Conservation (phyloP, 53 echinoderm and acorn worm genomes). For the Zoroaster sp. region DNA sequence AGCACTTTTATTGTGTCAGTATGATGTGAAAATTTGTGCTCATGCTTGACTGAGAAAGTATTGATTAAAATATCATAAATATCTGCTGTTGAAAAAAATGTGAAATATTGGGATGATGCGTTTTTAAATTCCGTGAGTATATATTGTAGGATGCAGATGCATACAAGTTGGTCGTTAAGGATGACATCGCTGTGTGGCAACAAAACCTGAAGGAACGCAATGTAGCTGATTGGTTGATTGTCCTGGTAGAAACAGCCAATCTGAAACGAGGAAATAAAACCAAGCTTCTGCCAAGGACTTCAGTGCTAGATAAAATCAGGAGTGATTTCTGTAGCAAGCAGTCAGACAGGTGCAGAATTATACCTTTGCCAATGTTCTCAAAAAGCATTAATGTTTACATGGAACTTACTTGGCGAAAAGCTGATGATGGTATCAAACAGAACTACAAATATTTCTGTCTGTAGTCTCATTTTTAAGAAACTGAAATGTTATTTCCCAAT, state of each 20-base stretch:
- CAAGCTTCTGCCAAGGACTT: slow-evolving; percentile 84
- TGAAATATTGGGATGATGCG: too few relatives aligned
- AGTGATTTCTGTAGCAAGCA: slow-evolving; percentile 97
- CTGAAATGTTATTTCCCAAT: too few relatives aligned
- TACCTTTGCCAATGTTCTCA: neutral
- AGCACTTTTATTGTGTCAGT: too few relatives aligned
- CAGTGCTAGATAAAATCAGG: slow-evolving; percentile 90
- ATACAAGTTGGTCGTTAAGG: slow-evolving; percentile 93
- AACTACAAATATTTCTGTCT: neutral
- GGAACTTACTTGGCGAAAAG: neutral
- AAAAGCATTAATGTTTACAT: neutral
- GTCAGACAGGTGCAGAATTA: slow-evolving; percentile 73
- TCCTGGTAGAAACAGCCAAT: slow-evolving; percentile 92
- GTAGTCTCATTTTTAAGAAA: neutral
- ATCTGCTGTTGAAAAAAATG: too few relatives aligned
- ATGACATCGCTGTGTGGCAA: slow-evolving; percentile 91
- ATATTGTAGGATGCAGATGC: slow-evolving; percentile 91
- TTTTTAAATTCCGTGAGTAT: slow-evolving; percentile 91
- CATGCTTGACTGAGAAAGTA: too few relatives aligned
- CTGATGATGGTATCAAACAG: neutral
- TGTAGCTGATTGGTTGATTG: slow-evolving; percentile 92
- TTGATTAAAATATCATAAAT: too few relatives aligned
- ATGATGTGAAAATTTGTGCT: too few relatives aligned
- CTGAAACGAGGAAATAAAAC: slow-evolving; percentile 87
- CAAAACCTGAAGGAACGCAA: slow-evolving; percentile 80